Evolutionary conservation across 2,888 invertebrate genomes (phyloP).

Genomic region (Hirudinaria manillensis): DNA sequence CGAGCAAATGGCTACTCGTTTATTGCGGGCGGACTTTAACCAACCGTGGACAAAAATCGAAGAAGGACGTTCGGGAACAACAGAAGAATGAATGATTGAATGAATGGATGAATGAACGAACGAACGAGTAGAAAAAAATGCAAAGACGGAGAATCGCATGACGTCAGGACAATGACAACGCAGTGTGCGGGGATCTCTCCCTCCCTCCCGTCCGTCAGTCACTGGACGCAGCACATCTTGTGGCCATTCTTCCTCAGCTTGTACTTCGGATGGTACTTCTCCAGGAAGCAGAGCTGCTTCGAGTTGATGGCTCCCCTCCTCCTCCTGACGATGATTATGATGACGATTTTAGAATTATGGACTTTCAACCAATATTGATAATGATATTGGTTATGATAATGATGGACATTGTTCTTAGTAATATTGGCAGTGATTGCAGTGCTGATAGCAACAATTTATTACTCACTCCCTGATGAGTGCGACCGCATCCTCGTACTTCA

Average conservation of each 20-base stretch:
- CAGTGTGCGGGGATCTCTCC: too few relatives aligned
- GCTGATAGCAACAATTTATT: not conserved
- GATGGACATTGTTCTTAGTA: not conserved
- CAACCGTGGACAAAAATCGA: too few relatives aligned
- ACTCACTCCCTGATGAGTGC: slow-evolving; percentile 92
- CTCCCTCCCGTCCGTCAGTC: not conserved
- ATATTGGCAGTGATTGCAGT: not conserved
- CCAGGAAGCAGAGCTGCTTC: slow-evolving; percentile 91
- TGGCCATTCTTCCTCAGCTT: slow-evolving; percentile 15
- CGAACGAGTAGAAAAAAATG: too few relatives aligned
- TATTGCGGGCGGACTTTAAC: too few relatives aligned
- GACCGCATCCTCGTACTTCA: slow-evolving; percentile 97
- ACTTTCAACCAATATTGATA: too few relatives aligned
- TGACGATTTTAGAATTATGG: too few relatives aligned
- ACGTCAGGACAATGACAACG: too few relatives aligned
- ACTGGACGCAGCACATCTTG: slow-evolving; percentile 28
- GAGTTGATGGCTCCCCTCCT: slow-evolving; percentile 96
- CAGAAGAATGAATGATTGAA: too few relatives aligned
- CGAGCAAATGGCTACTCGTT: too few relatives aligned
- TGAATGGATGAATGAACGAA: too few relatives aligned
- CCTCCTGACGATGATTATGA: slow-evolving; percentile 63
- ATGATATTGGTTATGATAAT: not conserved
- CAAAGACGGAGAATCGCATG: too few relatives aligned
- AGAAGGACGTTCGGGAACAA: too few relatives aligned
- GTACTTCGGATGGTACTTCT: slow-evolving; percentile 88